A percentile compares a stretch with the other conserved stretches of the same genome.
phyloP scores from a whole-genome alignment of 2,888 invertebrate genomes.

The Anodontia alba region DNA sequence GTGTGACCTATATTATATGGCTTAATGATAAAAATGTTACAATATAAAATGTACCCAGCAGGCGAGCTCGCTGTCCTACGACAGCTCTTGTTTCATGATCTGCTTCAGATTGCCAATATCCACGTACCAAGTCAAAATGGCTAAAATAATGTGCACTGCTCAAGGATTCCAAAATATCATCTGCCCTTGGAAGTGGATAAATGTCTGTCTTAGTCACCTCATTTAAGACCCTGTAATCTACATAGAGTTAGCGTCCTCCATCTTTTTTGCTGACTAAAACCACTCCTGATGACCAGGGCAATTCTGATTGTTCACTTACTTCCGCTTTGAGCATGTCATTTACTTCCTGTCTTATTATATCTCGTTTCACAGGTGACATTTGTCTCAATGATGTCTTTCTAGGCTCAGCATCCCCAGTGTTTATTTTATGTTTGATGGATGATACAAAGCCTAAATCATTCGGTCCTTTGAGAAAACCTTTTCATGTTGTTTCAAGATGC shows the following conservation, averaged over 20 bases:
- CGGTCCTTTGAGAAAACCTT: constrained; percentile 1
- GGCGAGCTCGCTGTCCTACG: too few species aligned
- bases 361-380: constrained; percentile 11
- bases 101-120: constrained; percentile 26
- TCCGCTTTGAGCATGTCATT: constrained; percentile 11
- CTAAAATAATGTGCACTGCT: constrained; percentile 8
- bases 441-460: constrained; percentile 8
- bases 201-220: background rate
- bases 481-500: background rate
- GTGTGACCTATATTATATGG: too few species aligned
- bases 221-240: constrained; percentile 6
- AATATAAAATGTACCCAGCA: too few species aligned
- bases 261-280: constrained; percentile 21
- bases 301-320: constrained; percentile 19
- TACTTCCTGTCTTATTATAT: constrained; percentile 21
- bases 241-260: constrained; percentile 1
- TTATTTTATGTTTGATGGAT: constrained; percentile 18
- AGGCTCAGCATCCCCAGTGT: constrained; percentile 23
- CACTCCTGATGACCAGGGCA: constrained; percentile 15
- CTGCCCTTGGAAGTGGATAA: constrained; percentile 11
- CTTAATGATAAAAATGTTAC: too few species aligned
- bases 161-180: constrained; percentile 23
- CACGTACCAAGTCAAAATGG: constrained; percentile 12
- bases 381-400: constrained; percentile 15
- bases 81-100: too few species aligned